Evolutionary conservation across 2,113 vertebrate genomes (phyloP).

Genomic region (Rhinolophus sinicus): DNA sequence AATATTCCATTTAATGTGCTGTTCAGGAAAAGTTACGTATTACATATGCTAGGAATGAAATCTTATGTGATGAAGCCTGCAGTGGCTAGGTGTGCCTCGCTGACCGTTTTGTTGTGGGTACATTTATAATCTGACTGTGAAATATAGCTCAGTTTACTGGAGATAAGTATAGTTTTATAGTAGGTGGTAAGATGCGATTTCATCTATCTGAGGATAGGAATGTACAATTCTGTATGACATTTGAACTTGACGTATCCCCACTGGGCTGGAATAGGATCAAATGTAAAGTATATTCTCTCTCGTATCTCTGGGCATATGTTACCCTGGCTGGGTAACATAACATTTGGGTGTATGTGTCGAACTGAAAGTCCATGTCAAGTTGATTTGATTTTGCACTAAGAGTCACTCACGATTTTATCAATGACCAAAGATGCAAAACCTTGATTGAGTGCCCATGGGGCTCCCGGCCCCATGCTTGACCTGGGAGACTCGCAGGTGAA

Average conservation of each 20-base stretch:
- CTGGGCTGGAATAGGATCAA: slow-evolving; percentile 19
- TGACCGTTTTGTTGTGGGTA: not conserved
- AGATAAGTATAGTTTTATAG: slow-evolving; percentile 48
- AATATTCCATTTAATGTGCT: slow-evolving; percentile 71
- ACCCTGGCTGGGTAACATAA: slow-evolving; percentile 49
- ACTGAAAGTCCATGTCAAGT: slow-evolving; percentile 34
- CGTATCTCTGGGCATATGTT: not conserved
- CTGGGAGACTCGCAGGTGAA: not conserved
- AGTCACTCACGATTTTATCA: slow-evolving; percentile 57
- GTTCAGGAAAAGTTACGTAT: slow-evolving; percentile 65
- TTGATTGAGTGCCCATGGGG: not conserved
- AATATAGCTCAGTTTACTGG: slow-evolving; percentile 57
- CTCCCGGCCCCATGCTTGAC: not conserved
- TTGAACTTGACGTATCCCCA: slow-evolving; percentile 39
- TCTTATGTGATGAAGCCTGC: slow-evolving; percentile 64
- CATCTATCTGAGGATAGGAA: not conserved
- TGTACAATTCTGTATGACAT: slow-evolving; percentile 46
- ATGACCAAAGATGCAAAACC: not conserved
- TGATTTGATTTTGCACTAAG: slow-evolving; percentile 62
- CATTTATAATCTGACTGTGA: slow-evolving; percentile 52
- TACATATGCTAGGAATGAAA: slow-evolving; percentile 40
- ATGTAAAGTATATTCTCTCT: slow-evolving; percentile 48
- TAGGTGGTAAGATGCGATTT: slow-evolving; percentile 43
- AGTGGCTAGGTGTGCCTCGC: not conserved
- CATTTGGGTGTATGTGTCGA: slow-evolving; percentile 59